phyloP scores from a whole-genome alignment of 2,113 vertebrate genomes.

The Tamias sibiricus region DNA sequence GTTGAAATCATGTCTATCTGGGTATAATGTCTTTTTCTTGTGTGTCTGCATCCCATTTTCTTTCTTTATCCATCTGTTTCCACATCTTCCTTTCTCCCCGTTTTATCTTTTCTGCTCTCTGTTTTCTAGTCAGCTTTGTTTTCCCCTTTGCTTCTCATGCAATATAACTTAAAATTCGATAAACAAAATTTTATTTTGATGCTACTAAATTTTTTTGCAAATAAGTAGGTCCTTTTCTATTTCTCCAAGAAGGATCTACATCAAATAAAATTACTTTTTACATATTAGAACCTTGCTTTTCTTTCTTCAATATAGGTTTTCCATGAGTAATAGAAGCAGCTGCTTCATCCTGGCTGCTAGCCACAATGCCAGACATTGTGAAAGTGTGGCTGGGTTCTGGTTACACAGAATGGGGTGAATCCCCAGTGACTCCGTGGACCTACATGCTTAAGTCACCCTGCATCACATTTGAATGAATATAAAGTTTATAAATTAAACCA shows the following conservation, averaged over 20 bases:
- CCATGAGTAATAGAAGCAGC: not conserved
- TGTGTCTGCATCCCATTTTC: not conserved
- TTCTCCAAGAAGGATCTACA: not conserved
- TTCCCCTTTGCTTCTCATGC: not conserved
- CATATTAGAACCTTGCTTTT: not conserved
- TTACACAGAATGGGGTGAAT: not conserved
- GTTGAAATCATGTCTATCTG: not conserved
- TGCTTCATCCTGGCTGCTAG: not conserved
- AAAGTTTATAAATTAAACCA: not conserved
- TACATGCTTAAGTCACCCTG: not conserved
- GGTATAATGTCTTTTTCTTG: not conserved
- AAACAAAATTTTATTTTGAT: not conserved
- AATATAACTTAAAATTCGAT: not conserved
- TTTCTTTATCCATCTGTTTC: not conserved
- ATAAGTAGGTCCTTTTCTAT: not conserved
- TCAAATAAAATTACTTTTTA: slow-evolving; percentile 57
- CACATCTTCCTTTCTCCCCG: not conserved
- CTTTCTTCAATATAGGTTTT: slow-evolving; percentile 12
- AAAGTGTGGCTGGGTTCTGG: not conserved
- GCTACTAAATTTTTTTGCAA: not conserved
- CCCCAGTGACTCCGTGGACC: not conserved
- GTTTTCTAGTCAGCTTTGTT: slow-evolving; percentile 23
- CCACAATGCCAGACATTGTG: not conserved
- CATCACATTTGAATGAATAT: not conserved
- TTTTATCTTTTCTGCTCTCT: not conserved